A percentile compares a stretch with the other conserved stretches of the same genome.
Evolutionary conservation across 2,113 vertebrate genomes (phyloP).

Genomic region (Paracyprichromis sp.): DNA sequence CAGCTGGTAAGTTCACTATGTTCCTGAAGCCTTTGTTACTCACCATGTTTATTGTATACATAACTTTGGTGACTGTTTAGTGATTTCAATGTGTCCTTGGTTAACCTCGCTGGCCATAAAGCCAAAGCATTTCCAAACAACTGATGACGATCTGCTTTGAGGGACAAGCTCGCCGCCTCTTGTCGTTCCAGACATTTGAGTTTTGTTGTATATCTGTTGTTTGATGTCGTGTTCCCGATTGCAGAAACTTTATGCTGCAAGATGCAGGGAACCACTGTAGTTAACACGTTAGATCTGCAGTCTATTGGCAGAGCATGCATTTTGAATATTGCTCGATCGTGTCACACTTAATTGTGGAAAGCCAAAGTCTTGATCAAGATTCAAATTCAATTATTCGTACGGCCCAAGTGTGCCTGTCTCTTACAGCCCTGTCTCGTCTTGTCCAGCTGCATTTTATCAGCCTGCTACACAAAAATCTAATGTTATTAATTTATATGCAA

Average conservation of each 20-base stretch:
- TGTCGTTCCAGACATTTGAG: neutral
- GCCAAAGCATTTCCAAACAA: neutral
- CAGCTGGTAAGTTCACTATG: neutral
- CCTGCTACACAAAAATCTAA: neutral
- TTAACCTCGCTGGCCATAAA: neutral
- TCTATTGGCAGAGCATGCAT: neutral
- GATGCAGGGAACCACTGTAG: neutral
- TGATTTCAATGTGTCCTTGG: neutral
- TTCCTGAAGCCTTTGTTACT: neutral
- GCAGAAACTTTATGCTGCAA: neutral
- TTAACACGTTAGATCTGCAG: neutral
- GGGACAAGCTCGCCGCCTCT: neutral
- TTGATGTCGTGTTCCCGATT: neutral
- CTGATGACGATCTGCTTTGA: neutral
- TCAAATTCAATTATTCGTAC: neutral
- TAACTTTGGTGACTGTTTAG: neutral
- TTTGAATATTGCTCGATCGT: neutral
- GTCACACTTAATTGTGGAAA: neutral
- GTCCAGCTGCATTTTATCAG: neutral
- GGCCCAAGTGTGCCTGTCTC: neutral
- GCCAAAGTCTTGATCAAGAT: neutral
- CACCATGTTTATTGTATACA: neutral
- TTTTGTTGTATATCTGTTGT: neutral
- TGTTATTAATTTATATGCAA: neutral
- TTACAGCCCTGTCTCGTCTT: neutral